A percentile compares a stretch with the other conserved stretches of the same genome.
Evolutionary conservation across 2,888 invertebrate species (phyloP).

Genomic region (Cylindroiulus punctatus): DNA sequence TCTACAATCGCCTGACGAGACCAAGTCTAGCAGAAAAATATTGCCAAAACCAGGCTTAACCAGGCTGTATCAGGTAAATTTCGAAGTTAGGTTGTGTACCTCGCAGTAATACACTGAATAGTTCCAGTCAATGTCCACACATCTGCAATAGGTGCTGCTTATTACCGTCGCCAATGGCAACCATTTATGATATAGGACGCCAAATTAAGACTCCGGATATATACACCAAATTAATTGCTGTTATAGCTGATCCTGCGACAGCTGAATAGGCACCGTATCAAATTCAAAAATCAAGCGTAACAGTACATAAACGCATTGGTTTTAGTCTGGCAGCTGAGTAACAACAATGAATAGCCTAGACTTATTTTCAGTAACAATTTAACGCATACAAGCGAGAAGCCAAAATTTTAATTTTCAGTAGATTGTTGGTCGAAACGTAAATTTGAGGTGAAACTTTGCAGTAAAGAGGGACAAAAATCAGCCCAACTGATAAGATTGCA

Average conservation of each 20-base stretch:
- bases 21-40: neutral
- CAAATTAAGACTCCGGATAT: constrained; percentile 28
- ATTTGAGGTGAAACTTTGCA: neutral
- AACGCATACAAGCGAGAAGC: neutral
- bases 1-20: neutral
- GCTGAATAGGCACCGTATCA: neutral
- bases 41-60: neutral
- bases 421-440: neutral
- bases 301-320: neutral
- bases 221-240: neutral
- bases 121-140: neutral
- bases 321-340: neutral
- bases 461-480: neutral
- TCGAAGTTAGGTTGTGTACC: constrained; percentile 6
- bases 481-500: neutral
- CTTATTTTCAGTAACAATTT: neutral
- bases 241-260: neutral
- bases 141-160: constrained; percentile 2
- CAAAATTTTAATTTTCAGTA: neutral
- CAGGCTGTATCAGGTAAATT: neutral
- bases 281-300: constrained; percentile 26
- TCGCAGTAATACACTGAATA: neutral
- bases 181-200: constrained; percentile 35
- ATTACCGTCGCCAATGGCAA: constrained; percentile 33
- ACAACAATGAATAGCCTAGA: neutral